Evolutionary conservation across 1,140 invertebrate species (phyloP).

Genomic region (Hetaerina americana): DNA sequence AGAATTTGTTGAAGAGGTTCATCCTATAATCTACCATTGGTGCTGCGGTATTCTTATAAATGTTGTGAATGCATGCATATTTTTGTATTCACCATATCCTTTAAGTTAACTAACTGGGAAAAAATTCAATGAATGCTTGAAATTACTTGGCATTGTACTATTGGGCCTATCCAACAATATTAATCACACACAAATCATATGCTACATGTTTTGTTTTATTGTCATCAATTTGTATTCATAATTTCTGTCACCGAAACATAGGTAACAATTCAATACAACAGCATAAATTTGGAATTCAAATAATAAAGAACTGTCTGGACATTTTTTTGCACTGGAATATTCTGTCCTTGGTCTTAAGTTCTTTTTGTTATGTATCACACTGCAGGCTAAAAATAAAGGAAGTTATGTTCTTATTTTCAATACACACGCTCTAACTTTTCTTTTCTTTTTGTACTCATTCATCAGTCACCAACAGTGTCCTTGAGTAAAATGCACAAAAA

Average conservation of each 20-base stretch:
- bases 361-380: neutral
- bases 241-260: too few relatives aligned
- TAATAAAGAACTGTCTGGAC: too few relatives aligned
- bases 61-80: neutral
- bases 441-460: neutral
- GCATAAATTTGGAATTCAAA: too few relatives aligned
- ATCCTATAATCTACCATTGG: neutral
- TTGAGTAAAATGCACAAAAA: neutral
- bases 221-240: too few relatives aligned
- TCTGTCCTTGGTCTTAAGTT: too few relatives aligned
- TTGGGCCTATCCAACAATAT: neutral
- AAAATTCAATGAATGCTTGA: neutral
- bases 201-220: too few relatives aligned
- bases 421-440: too few relatives aligned
- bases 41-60: neutral
- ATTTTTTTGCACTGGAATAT: neutral
- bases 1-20: neutral
- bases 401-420: neutral
- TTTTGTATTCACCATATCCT: neutral
- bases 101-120: neutral
- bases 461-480: neutral
- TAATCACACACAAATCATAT: neutral
- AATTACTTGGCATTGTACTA: neutral
- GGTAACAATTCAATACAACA: too few relatives aligned
- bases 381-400: neutral